Evolutionary conservation across 2,797 vertebrate species (phyloP), one percentile per base, ranked within the genome.

Genomic region (Australoheros facetus): DNA sequence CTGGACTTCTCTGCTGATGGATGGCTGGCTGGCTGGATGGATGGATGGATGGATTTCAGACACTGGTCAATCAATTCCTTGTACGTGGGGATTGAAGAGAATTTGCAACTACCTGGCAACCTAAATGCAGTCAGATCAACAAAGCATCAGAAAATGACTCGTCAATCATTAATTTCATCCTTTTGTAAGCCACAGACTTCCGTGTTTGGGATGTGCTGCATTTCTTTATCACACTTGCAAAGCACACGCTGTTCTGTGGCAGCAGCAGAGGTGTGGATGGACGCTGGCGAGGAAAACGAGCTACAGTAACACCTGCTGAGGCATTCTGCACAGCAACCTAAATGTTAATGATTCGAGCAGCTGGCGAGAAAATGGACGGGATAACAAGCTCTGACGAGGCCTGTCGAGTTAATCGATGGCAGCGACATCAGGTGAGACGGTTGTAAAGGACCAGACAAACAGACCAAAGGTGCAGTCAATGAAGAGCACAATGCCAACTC

Each of bases 341-440:
- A 80, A 77, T 70, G 82, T 71, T 86, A 90, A 89, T 62, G 87
- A 84, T 75, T 85, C 3, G 72, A 88, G 34, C 85, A 73, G 83
- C 79, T 64, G 80, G 82, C 71, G 81, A 66, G 82, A 58, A 82
- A 77, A 87, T 28, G 79, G 86, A 88, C 83, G 39, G 79, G 83
- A 84, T 91, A 89, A 92, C 86, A 64, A 90, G 88, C 89, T 81
- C 73, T 34, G 82, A 83, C 21, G 86, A 86, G 56, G 84, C 79
- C 54, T 3, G 53, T 14, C 0, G 69, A 85, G 78, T 77, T 87
- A 86, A 90, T 90, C 87, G 73, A 85, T 85, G 77, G 21, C 75
- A 3, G 73, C 23, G 83, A 79, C 79, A 74, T 48, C 72, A 16
- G 32, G 77, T 32, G 79, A 77, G 71, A 42, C 2, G 45, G 39